A percentile compares a stretch with the other conserved stretches of the same genome.
These are phyloP conservation scores for Polymixis lichenea DNA, from an alignment of 2,888 invertebrate species.

Conservation along the genomic window DNA sequence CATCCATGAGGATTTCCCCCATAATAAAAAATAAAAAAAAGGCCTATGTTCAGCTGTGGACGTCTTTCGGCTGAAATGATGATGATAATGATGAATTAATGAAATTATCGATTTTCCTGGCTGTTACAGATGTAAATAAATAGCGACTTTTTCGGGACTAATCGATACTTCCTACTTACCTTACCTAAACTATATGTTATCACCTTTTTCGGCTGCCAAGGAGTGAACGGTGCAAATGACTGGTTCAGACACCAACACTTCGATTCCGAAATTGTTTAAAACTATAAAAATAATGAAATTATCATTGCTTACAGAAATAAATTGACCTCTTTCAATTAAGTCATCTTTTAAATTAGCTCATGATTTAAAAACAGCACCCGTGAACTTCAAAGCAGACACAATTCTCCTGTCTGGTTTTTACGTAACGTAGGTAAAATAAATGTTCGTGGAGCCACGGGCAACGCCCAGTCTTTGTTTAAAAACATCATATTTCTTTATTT, in stretches of 20 bases:
- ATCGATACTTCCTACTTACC: neutral
- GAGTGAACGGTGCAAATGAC: neutral
- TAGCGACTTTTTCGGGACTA: too few relatives aligned
- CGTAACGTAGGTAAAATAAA: conserved; percentile 29
- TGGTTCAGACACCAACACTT: too few relatives aligned
- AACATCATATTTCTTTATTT: conserved; percentile 42
- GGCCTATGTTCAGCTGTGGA: too few relatives aligned
- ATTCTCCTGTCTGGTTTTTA: conserved; percentile 25
- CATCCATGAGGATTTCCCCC: too few relatives aligned
- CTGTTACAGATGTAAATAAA: too few relatives aligned
- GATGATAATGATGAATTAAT: too few relatives aligned
- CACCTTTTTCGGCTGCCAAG: neutral
- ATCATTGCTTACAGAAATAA: neutral
- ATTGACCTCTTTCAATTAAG: conserved; percentile 22
- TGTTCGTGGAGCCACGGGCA: conserved; percentile 21
- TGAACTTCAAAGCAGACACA: conserved; percentile 40
- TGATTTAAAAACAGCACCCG: conserved; percentile 19
- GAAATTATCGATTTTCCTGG: too few relatives aligned
- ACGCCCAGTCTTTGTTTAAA: conserved; percentile 29
- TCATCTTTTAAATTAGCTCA: conserved; percentile 21
- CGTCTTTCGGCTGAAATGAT: too few relatives aligned
- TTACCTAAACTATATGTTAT: too few relatives aligned
- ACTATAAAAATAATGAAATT: neutral
- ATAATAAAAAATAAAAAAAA: too few relatives aligned
- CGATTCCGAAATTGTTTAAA: too few relatives aligned